phyloP scores from a whole-genome alignment of 2,797 vertebrate genomes.

The Lates japonicus region DNA sequence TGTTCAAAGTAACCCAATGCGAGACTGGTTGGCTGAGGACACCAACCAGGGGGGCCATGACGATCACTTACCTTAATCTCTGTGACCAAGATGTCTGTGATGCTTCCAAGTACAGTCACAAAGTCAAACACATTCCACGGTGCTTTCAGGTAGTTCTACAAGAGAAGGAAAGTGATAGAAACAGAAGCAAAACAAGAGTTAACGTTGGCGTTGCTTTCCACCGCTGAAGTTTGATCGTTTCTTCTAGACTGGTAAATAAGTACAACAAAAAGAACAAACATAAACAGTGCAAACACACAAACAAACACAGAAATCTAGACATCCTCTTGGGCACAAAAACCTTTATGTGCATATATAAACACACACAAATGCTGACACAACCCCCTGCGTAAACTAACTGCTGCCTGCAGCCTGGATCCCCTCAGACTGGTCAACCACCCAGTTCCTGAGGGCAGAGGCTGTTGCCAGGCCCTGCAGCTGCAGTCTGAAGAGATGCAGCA shows the following conservation, averaged over 20 bases:
- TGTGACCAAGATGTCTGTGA: constrained; percentile 99
- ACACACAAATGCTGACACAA: constrained; percentile 19
- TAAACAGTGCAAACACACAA: not conserved
- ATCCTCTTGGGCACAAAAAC: not conserved
- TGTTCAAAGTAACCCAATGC: not conserved
- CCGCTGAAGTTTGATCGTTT: too few relatives aligned
- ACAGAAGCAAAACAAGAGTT: too few relatives aligned
- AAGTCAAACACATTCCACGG: constrained; percentile 99
- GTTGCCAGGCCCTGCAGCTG: constrained; percentile 43
- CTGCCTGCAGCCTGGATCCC: constrained; percentile 18
- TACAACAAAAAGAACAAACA: not conserved
- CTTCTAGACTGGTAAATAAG: not conserved
- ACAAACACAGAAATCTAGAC: not conserved
- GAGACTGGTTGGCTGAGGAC: not conserved
- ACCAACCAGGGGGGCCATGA: not conserved
- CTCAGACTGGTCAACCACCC: constrained; percentile 44
- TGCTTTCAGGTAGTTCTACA: constrained; percentile 96
- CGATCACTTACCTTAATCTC: constrained; percentile 93
- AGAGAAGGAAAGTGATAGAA: constrained; percentile 5
- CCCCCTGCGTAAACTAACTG: constrained; percentile 19
- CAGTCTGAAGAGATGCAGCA: constrained; percentile 40
- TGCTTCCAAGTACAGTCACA: constrained; percentile 98
- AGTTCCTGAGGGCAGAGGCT: constrained; percentile 17
- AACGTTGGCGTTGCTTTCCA: too few relatives aligned
- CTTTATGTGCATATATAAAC: constrained; percentile 15